A percentile compares a stretch with the other conserved stretches of the same genome.
These are phyloP conservation scores for Ophiothrix spiculata DNA, from an alignment of 35 echinoderm and acorn worm species.

Conservation along the genomic window DNA sequence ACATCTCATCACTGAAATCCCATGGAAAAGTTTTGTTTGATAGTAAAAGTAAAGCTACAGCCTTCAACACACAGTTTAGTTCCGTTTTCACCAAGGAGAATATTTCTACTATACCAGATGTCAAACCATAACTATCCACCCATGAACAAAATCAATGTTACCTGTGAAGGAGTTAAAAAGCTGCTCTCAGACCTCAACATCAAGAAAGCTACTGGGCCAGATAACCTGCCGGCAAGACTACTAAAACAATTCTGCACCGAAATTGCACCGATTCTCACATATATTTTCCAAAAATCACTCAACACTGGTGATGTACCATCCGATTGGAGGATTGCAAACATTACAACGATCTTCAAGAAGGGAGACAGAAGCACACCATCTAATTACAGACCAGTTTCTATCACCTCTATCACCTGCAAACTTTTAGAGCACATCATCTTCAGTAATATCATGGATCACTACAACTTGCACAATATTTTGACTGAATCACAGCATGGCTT, in stretches of 20 bases:
- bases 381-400: background rate
- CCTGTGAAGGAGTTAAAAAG: slow-evolving; percentile 4
- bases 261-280: background rate
- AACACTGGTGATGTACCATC: background rate
- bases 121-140: slow-evolving; percentile 3
- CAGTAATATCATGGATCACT: background rate
- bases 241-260: background rate
- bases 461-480: background rate
- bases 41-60: slow-evolving; percentile 29
- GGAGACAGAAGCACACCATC: background rate
- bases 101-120: slow-evolving; percentile 3
- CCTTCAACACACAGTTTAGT: slow-evolving; percentile 34
- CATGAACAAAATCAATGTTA: slow-evolving; percentile 1
- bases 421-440: background rate
- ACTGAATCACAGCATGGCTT: background rate
- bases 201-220: too few species aligned
- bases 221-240: background rate
- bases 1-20: slow-evolving; percentile 15
- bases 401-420: background rate
- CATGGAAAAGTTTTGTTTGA: slow-evolving; percentile 17
- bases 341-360: background rate
- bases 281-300: background rate
- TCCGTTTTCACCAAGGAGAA: slow-evolving; percentile 46
- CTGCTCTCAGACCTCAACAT: too few species aligned
- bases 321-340: background rate